Evolutionary conservation across 2,113 vertebrate species (phyloP).

Genomic region (Suncus etruscus): DNA sequence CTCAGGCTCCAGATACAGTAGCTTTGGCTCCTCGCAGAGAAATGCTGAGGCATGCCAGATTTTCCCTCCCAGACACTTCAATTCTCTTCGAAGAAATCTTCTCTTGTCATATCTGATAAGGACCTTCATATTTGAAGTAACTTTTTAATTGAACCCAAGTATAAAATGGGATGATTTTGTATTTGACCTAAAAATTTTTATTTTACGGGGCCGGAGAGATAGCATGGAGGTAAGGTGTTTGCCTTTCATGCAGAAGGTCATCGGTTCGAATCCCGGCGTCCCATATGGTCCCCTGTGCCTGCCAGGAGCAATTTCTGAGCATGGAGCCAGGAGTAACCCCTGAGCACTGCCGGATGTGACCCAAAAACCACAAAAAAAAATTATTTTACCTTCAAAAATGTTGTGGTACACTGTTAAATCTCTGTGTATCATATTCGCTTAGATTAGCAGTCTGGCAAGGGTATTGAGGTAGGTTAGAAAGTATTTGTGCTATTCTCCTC

Average conservation of each 20-base stretch:
- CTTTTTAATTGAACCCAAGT: not conserved
- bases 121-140: not conserved
- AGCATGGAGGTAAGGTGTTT: too few species aligned
- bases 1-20: not conserved
- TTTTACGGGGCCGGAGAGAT: too few species aligned
- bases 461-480: not conserved
- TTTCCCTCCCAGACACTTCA: not conserved
- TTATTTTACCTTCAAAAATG: slow-evolving; percentile 31
- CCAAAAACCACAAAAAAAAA: too few species aligned
- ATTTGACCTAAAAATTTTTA: not conserved
- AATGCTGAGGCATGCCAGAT: not conserved
- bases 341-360: too few species aligned
- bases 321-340: too few species aligned
- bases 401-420: not conserved
- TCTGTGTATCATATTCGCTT: not conserved
- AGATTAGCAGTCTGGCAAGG: not conserved
- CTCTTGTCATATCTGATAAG: not conserved
- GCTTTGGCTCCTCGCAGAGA: not conserved
- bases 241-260: too few species aligned
- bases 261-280: too few species aligned
- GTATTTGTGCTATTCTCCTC: not conserved
- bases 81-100: slow-evolving; percentile 11
- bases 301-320: too few species aligned
- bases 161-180: not conserved
- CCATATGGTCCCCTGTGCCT: too few species aligned